A percentile compares a stretch with the other conserved stretches of the same genome.
phyloP scores from a whole-genome alignment of 2,113 vertebrate species.

The Bos javanicus region DNA sequence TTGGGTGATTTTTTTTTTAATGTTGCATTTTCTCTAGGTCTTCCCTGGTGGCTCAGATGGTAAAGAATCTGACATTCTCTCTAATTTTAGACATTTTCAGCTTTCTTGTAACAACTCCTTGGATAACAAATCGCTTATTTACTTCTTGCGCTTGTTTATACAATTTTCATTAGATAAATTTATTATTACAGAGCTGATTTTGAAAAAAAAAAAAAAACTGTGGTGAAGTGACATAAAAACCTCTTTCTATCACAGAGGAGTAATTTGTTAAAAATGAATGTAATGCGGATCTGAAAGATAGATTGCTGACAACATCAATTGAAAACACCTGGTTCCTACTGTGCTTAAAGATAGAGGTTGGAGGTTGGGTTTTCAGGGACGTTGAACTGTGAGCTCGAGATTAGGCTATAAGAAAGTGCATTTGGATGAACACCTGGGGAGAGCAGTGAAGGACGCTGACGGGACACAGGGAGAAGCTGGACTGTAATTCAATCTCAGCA shows the following conservation, averaged over 20 bases:
- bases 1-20: not conserved
- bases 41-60: not conserved
- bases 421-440: not conserved
- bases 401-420: not conserved
- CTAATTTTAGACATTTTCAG: not conserved
- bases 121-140: not conserved
- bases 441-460: not conserved
- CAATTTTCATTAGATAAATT: not conserved
- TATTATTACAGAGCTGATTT: constrained; percentile 18
- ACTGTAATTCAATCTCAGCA: not conserved
- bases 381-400: not conserved
- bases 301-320: not conserved
- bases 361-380: not conserved
- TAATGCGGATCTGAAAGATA: not conserved
- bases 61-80: not conserved
- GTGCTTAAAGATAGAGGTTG: not conserved
- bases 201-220: not conserved
- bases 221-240: not conserved
- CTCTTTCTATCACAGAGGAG: not conserved
- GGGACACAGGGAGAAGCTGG: not conserved
- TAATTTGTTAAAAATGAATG: not conserved
- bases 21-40: not conserved
- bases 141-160: not conserved
- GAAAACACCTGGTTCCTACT: constrained; percentile 1
- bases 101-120: not conserved